Conservation (phyloP, 2,888 invertebrate species). For the Agrypnus murinus region DNA sequence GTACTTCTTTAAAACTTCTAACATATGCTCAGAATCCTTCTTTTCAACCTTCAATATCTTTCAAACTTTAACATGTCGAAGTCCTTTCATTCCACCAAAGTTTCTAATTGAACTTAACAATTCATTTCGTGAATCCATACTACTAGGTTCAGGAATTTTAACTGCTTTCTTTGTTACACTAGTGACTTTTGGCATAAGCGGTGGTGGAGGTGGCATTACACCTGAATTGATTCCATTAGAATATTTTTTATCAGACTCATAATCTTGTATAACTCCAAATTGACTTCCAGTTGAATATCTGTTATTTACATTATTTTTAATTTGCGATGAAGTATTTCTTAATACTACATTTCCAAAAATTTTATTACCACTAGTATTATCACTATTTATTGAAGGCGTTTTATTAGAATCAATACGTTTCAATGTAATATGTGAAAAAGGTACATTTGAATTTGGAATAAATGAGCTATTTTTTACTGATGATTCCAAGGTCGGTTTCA, state of each 20-base stretch:
- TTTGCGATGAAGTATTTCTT: conserved; percentile 48
- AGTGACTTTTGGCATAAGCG: conserved; percentile 63
- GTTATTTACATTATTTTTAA: conserved; percentile 38
- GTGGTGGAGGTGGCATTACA: conserved; percentile 65
- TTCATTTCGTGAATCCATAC: conserved; percentile 78
- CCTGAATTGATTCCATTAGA: conserved; percentile 22
- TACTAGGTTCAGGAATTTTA: conserved; percentile 55
- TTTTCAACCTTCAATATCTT: too few species aligned
- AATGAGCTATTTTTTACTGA: conserved; percentile 37
- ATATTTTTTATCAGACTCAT: background rate
- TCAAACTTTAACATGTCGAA: conserved; percentile 61
- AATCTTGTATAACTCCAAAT: conserved; percentile 12
- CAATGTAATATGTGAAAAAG: conserved; percentile 72
- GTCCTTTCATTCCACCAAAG: conserved; percentile 75
- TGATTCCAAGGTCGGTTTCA: conserved; percentile 53
- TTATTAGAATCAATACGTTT: conserved; percentile 71
- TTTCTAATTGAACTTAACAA: conserved; percentile 82
- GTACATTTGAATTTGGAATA: conserved; percentile 59
- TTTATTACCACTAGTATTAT: conserved; percentile 22
- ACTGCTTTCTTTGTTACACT: conserved; percentile 57
- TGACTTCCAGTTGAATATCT: conserved; percentile 26
- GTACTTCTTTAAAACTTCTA: background rate
- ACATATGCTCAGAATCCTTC: too few species aligned
- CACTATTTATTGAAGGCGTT: conserved; percentile 10
- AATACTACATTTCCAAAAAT: conserved; percentile 56